Evolutionary conservation across 2,113 vertebrate species (phyloP), one percentile per base, ranked within the genome.

Genomic region (Candoia aspera): DNA sequence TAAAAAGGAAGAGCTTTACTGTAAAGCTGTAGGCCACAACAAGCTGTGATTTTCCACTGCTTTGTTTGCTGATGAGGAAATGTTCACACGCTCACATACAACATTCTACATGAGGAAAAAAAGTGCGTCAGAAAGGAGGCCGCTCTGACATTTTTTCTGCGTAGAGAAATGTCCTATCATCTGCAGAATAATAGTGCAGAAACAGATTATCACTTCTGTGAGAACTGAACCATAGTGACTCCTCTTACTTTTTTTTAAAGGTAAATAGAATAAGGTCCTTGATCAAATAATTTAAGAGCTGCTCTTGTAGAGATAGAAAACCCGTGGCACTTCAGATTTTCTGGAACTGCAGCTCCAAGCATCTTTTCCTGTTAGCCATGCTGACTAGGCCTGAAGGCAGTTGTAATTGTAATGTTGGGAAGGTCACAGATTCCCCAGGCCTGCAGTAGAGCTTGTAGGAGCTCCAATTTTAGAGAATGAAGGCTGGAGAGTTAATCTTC

Each of bases 241-340:
- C 37, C 12, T 79, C 21, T 1, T 26, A 0, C 2, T 1, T 0
- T 1, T 10, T 42, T 24, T 11, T 0, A 19, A 19, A 13, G 15
- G 0, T 37, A 19, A 79, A 79, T 19, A 79, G n/a, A 79, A 37
- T 37, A 79, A 79, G n/a, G 68, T 73, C n/a, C 15, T 73, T 73
- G n/a, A 79, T 33, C 33, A 79, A 79, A 79, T 21, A 79, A 79
- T 79, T 79, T 33, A 79, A 79, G 17, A 33, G n/a, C 17, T 73
- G 68, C 33, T 73, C 68, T 73, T 19, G 13, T 33, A 73, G 64
- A 17, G 68, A 79, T 3, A 79, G 68, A 13, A 79, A 79, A 79
- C 6, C 15, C 19, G n/a, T 15, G 17, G 17, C 15, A 79, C 33
- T 79, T 79, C 68, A 37, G n/a, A 37, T 73, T 73, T 73, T 73